Percentiles rank a stretch among this genome's conserved stretches.
Evolutionary conservation across 2,113 vertebrate genomes (phyloP).

Genomic region (Melanerpes formicivorus): DNA sequence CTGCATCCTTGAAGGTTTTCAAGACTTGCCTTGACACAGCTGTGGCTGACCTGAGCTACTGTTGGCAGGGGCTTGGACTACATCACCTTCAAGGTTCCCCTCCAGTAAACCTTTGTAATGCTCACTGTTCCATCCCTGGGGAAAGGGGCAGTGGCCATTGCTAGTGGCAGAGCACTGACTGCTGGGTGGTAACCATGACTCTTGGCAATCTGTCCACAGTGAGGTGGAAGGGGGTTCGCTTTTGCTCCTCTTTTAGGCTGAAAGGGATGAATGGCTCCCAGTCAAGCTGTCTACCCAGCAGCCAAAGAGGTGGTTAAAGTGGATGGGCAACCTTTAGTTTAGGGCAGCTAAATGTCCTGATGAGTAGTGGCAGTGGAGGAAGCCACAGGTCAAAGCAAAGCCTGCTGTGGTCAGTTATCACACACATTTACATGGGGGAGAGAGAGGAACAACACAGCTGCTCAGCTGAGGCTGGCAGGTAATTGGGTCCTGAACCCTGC

Average conservation of each 20-base stretch:
- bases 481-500: no score
- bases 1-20: not conserved
- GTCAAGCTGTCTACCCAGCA: not conserved
- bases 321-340: rapidly evolving
- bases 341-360: not conserved
- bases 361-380: not conserved
- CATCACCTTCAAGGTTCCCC: not conserved
- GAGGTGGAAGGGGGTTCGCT: not conserved
- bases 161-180: not conserved
- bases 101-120: not conserved
- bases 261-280: not conserved
- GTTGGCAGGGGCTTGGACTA: not conserved
- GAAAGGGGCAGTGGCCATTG: not conserved
- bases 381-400: not conserved
- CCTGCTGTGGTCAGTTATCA: not conserved
- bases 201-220: not conserved
- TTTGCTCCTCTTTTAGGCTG: not conserved
- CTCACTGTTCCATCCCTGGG: rapidly evolving
- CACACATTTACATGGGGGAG: not conserved
- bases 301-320: not conserved
- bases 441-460: not conserved
- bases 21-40: not conserved
- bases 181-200: not conserved
- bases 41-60: not conserved
- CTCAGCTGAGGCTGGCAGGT: not conserved